phyloP scores from a whole-genome alignment of 2,888 invertebrate genomes.

The Brenthis ino region DNA sequence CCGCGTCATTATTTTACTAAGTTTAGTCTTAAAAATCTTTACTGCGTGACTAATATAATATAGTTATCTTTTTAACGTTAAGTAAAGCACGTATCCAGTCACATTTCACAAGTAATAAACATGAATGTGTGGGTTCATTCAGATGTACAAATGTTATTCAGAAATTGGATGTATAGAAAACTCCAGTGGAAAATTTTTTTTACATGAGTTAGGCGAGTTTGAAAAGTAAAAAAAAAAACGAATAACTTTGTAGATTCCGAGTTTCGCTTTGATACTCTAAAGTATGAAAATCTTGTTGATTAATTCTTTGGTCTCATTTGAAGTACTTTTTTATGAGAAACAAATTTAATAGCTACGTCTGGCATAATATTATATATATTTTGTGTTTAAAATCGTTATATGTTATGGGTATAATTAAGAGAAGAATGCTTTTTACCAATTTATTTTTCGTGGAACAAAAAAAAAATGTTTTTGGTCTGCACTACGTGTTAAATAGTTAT shows the following conservation, averaged over 20 bases:
- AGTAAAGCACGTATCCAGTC: slow-evolving; percentile 28
- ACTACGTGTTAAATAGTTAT: too few species aligned
- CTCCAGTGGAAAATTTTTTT: slow-evolving; percentile 49
- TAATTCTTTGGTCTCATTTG: slow-evolving; percentile 61
- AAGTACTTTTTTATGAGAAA: slow-evolving; percentile 30
- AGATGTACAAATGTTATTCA: slow-evolving; percentile 44
- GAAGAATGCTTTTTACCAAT: too few species aligned
- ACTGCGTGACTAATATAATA: background rate
- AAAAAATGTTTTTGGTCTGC: too few species aligned
- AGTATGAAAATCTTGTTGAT: slow-evolving; percentile 72
- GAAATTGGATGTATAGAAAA: slow-evolving; percentile 51
- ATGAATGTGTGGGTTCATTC: slow-evolving; percentile 39
- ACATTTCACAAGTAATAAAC: slow-evolving; percentile 38
- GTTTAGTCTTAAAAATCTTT: background rate
- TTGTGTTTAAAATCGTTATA: too few species aligned
- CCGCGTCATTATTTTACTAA: too few species aligned
- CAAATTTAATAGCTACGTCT: background rate
- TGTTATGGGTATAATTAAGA: too few species aligned
- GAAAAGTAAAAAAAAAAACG: slow-evolving; percentile 49
- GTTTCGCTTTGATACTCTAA: slow-evolving; percentile 66
- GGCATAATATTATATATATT: too few species aligned
- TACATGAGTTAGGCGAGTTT: slow-evolving; percentile 51
- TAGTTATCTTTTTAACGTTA: background rate
- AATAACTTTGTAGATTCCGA: slow-evolving; percentile 63
- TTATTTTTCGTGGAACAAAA: too few species aligned